Conservation (phyloP, 37 sponge, comb jelly and placozoan species). For the Tethya wilhelma region DNA sequence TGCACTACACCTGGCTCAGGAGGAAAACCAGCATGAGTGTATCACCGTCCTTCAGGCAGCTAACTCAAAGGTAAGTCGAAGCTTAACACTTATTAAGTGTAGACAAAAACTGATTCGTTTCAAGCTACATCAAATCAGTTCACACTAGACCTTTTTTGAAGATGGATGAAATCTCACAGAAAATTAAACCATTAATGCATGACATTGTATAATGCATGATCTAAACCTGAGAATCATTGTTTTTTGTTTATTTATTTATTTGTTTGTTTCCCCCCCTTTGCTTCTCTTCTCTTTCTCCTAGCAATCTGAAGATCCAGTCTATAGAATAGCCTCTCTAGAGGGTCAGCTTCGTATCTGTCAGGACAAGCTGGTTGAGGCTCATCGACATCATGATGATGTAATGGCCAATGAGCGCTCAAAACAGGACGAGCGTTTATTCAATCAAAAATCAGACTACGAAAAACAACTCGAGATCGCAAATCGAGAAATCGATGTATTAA, state of each 20-base stretch:
- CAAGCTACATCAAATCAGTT: not conserved
- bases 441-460: not conserved
- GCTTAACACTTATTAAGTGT: not conserved
- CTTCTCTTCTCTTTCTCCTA: constrained; percentile 5
- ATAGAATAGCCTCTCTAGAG: constrained; percentile 54
- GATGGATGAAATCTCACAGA: not conserved
- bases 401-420: constrained; percentile 19
- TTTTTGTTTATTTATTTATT: not conserved
- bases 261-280: not conserved
- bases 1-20: constrained; percentile 59
- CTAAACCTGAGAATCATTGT: not conserved
- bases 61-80: constrained; percentile 44
- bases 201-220: not conserved
- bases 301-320: constrained; percentile 39
- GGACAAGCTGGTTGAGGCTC: constrained; percentile 32
- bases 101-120: not conserved
- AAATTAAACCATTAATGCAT: not conserved
- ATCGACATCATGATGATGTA: constrained; percentile 19
- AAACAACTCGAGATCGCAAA: not conserved
- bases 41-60: constrained; percentile 51
- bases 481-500: constrained; percentile 3
- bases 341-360: constrained; percentile 53
- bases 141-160: not conserved
- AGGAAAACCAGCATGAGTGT: constrained; percentile 60
- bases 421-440: not conserved